Percentiles rank a stretch among this genome's conserved stretches.
Conservation (phyloP, 35 echinoderm and acorn worm species). For the Amphiura filiformis region DNA sequence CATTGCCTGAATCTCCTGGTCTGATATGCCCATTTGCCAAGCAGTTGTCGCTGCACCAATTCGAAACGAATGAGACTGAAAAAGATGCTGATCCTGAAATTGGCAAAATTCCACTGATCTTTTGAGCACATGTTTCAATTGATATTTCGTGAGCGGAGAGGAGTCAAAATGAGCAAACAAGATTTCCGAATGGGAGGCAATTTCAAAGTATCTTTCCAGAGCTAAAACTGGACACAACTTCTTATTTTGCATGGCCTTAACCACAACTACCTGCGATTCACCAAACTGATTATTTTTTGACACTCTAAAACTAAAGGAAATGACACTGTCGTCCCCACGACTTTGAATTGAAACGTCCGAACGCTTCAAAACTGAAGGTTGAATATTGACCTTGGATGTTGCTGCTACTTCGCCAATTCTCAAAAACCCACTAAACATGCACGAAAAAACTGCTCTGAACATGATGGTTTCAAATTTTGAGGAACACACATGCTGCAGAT, state of each 20-base stretch:
- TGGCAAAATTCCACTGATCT: neutral
- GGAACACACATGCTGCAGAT: neutral
- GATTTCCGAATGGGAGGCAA: neutral
- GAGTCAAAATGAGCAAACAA: neutral
- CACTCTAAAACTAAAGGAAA: neutral
- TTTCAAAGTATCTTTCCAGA: no score
- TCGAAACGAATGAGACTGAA: conserved; percentile 28
- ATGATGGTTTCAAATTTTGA: neutral
- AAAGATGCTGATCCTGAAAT: neutral
- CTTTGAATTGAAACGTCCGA: neutral
- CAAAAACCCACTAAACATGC: neutral
- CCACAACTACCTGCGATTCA: neutral
- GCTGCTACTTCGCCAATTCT: conserved; percentile 17
- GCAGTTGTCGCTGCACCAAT: conserved; percentile 55
- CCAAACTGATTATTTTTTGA: conserved; percentile 20
- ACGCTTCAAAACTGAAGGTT: neutral
- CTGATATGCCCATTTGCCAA: conserved; percentile 10
- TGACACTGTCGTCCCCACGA: no score
- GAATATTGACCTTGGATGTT: neutral
- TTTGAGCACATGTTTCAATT: neutral
- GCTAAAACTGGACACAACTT: no score
- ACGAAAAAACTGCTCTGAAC: conserved; percentile 7
- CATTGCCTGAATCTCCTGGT: conserved; percentile 38
- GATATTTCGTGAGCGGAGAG: neutral
- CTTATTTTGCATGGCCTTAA: neutral